These are phyloP conservation scores for Otolemur garnettii DNA, from an alignment of 2,113 vertebrate genomes.

Conservation along the genomic window DNA sequence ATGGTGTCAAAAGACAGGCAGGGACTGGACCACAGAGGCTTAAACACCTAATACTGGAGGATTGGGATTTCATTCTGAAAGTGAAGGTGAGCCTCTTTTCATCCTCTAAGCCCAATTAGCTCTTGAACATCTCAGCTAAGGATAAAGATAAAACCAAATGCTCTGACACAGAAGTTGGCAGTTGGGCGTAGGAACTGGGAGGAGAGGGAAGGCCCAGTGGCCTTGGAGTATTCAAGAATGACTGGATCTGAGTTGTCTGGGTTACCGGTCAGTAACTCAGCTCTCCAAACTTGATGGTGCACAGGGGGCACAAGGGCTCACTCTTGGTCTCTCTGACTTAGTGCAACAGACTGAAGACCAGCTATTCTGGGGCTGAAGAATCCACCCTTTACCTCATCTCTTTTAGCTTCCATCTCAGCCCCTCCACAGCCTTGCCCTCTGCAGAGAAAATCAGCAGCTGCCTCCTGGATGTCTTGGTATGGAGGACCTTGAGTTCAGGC, in stretches of 20 bases:
- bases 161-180: neutral
- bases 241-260: neutral
- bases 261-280: neutral
- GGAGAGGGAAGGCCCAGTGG: neutral
- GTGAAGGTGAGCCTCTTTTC: constrained; percentile 35
- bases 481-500: neutral
- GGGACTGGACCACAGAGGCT: neutral
- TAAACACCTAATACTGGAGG: neutral
- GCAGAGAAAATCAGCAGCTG: neutral
- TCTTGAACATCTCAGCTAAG: constrained; percentile 42
- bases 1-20: neutral
- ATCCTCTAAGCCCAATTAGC: neutral
- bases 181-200: neutral
- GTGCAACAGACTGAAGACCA: neutral
- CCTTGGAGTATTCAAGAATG: neutral
- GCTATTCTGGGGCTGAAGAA: neutral
- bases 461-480: neutral
- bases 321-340: neutral
- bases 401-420: neutral
- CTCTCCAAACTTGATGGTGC: neutral
- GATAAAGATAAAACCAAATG: neutral
- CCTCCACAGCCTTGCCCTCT: neutral
- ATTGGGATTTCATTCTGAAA: constrained; percentile 30
- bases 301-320: neutral
- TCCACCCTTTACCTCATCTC: neutral